A percentile compares a stretch with the other conserved stretches of the same genome.
Evolutionary conservation across 2,888 invertebrate genomes (phyloP).

Genomic region (Polyommatus icarus): DNA sequence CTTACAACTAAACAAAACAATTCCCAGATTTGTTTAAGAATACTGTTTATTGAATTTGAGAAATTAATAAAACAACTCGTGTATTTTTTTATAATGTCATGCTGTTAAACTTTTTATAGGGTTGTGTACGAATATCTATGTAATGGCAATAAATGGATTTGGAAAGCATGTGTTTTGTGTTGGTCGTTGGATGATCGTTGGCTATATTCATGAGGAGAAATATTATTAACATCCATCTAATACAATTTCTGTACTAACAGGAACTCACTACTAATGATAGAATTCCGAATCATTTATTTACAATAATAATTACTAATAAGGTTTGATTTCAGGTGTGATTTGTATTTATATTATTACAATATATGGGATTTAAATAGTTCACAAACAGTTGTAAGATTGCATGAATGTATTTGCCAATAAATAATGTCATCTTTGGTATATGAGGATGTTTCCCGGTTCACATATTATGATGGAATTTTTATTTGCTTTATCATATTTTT

Average conservation of each 20-base stretch:
- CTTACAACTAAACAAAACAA: slow-evolving; percentile 14
- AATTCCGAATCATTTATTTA: background rate
- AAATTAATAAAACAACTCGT: background rate
- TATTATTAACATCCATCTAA: slow-evolving; percentile 19
- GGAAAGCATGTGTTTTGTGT: slow-evolving; percentile 5
- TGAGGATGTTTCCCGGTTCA: slow-evolving; percentile 52
- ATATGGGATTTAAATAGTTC: background rate
- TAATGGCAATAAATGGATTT: background rate
- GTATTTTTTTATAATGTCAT: background rate
- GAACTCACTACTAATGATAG: background rate
- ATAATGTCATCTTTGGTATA: slow-evolving; percentile 54
- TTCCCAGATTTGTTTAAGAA: background rate
- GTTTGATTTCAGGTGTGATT: slow-evolving; percentile 26
- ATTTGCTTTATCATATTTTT: slow-evolving; percentile 54
- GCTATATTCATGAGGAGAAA: background rate
- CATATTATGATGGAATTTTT: slow-evolving; percentile 54
- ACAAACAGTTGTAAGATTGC: slow-evolving; percentile 45
- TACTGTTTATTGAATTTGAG: background rate
- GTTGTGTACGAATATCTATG: background rate
- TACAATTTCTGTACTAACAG: slow-evolving; percentile 8
- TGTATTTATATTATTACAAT: background rate
- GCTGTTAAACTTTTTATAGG: background rate
- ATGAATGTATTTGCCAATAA: slow-evolving; percentile 80
- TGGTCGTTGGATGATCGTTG: background rate
- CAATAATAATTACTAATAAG: slow-evolving; percentile 6